Evolutionary conservation across 2,888 invertebrate genomes (phyloP), one percentile per base, ranked within the genome.

Genomic region (Heteromyza rotundicornis): DNA sequence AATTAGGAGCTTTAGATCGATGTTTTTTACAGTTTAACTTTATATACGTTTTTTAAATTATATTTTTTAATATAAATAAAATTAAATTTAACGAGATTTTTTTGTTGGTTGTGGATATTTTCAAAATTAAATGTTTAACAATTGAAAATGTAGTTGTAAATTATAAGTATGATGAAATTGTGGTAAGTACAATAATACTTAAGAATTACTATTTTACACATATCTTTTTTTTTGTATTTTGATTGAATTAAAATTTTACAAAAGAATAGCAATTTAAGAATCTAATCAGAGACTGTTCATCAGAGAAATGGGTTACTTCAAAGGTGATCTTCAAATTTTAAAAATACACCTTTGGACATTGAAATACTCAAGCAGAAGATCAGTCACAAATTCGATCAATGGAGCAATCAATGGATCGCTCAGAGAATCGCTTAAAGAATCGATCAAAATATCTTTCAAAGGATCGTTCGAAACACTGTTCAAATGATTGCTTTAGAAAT

Each of bases 1-100:
- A 75, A 72, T 69, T 75, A 75, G 77, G 75, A 77, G 75, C 77
- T 75, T 76, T 66, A 75, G 77, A 75, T 75, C 75, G 75, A 75
- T 75, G 75, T 75, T 76, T 74, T 66, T 73, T 73, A 72, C 72
- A 66, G 59, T 51, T 51, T 47, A 10, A 2, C 2, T 47, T 47
- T 47, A 14, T 47, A 10, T 47, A 2, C 1, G 8, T 47, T 47
- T 47, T 47, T 47, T 47, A 47, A 51, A 20, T 51, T 51, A 51
- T 54, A 55, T 40, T 40, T 55, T 19, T 55, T 19, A 49, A 23
- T 19, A 19, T 40, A 40, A 20, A 20, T 20, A 55, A 20, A 49
- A 47, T 47, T 65, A 54, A 64, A 67, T 49, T 49, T 70, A 73
- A 63, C 71, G 76, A 75, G 71, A 71, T 75, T 72, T 64, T 36